These are phyloP conservation scores for Polylopha cassiicola DNA, from an alignment of 2,888 invertebrate genomes.

Conservation along the genomic window DNA sequence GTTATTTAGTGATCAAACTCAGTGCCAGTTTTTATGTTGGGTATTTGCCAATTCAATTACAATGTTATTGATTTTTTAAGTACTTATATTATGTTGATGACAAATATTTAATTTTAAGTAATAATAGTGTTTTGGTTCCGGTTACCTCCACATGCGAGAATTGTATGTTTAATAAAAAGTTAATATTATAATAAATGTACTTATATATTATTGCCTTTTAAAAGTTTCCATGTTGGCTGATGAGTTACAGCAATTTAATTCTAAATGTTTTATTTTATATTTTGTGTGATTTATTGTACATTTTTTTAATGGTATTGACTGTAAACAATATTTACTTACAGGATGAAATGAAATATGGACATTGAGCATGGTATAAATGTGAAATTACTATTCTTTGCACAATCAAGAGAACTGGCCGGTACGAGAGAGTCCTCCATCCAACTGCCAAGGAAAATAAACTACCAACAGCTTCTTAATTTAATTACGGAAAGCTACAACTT, in stretches of 20 bases:
- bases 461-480: slow-evolving; percentile 76
- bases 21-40: slow-evolving; percentile 1
- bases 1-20: too few species aligned
- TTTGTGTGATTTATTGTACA: background rate
- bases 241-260: too few species aligned
- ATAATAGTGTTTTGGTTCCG: too few species aligned
- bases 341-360: slow-evolving; percentile 66
- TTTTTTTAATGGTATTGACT: background rate
- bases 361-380: slow-evolving; percentile 72
- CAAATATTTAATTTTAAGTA: background rate
- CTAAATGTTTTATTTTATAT: background rate
- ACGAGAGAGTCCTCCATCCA: slow-evolving; percentile 72
- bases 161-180: too few species aligned
- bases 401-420: slow-evolving; percentile 89
- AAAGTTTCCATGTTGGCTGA: too few species aligned
- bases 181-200: too few species aligned
- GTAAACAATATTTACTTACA: slow-evolving; percentile 31
- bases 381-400: slow-evolving; percentile 91
- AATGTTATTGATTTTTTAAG: background rate
- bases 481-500: slow-evolving; percentile 81
- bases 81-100: background rate
- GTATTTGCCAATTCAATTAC: slow-evolving; percentile 1
- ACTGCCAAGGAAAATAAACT: slow-evolving; percentile 72
- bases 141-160: too few species aligned
- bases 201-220: too few species aligned